Conservation (phyloP, 2,888 invertebrate genomes). For the Lathronympha strigana region DNA sequence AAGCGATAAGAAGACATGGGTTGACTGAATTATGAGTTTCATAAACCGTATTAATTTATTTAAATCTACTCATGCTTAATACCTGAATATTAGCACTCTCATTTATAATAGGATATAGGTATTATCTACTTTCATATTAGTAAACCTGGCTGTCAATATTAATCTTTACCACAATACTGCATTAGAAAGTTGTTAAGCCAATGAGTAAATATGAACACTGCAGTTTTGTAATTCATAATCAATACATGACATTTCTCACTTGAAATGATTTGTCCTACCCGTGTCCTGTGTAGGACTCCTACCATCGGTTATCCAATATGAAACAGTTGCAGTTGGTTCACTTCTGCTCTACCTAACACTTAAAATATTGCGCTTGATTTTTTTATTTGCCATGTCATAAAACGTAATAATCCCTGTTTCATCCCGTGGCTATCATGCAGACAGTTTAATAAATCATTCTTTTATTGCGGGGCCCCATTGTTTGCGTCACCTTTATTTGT, state of each 20-base stretch:
- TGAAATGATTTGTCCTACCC: neutral
- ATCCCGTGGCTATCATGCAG: slow-evolving; percentile 56
- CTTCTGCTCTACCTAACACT: neutral
- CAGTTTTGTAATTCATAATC: too few species aligned
- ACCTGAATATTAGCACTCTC: neutral
- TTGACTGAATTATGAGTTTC: neutral
- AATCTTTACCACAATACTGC: slow-evolving; percentile 29
- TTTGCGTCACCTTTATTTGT: slow-evolving; percentile 63
- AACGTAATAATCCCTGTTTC: slow-evolving; percentile 49
- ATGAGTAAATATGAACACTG: slow-evolving; percentile 32
- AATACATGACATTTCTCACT: too few species aligned
- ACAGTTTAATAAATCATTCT: slow-evolving; percentile 75
- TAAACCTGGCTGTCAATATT: slow-evolving; percentile 20
- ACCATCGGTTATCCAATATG: neutral
- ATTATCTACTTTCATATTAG: slow-evolving; percentile 1
- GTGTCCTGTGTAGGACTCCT: neutral
- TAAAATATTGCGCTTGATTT: neutral
- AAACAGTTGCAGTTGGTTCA: neutral
- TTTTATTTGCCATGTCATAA: slow-evolving; percentile 4
- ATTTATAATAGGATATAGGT: neutral
- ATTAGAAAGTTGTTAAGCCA: slow-evolving; percentile 39
- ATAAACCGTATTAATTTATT: neutral
- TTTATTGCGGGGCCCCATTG: slow-evolving; percentile 69
- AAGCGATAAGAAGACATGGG: neutral
- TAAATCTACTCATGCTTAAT: neutral